A percentile compares a stretch with the other conserved stretches of the same genome.
These are phyloP conservation scores for Calidris pygmaea DNA, from an alignment of 2,113 vertebrate genomes.

Conservation along the genomic window DNA sequence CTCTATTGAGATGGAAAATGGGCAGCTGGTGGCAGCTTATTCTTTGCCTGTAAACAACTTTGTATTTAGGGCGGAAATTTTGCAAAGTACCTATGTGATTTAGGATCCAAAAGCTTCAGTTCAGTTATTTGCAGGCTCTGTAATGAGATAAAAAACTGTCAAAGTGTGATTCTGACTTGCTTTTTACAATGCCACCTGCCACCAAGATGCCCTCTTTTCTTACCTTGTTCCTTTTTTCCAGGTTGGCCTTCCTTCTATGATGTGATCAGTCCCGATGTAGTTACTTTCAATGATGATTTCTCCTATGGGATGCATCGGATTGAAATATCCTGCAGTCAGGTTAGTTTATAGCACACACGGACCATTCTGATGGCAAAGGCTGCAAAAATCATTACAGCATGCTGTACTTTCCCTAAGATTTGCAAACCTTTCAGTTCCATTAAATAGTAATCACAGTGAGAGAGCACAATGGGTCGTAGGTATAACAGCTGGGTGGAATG, in stretches of 20 bases:
- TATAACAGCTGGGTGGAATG: background rate
- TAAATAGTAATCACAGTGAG: slow-evolving; percentile 31
- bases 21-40: background rate
- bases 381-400: background rate
- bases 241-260: slow-evolving; percentile 97
- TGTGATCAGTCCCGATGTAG: slow-evolving; percentile 81
- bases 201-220: background rate
- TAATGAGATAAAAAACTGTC: background rate
- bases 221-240: slow-evolving; percentile 50
- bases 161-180: background rate
- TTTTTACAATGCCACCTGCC: background rate
- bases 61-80: background rate
- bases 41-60: background rate
- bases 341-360: slow-evolving; percentile 65
- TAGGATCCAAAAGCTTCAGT: background rate
- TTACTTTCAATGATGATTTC: slow-evolving; percentile 85
- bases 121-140: background rate
- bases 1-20: background rate
- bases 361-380: background rate
- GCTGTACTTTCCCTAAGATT: background rate
- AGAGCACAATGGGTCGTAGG: background rate
- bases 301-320: slow-evolving; percentile 93
- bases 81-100: background rate
- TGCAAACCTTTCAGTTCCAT: slow-evolving; percentile 23
- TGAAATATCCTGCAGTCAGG: slow-evolving; percentile 93